Evolutionary conservation across 2,888 invertebrate genomes (phyloP).

Genomic region (Agriopis marginaria): DNA sequence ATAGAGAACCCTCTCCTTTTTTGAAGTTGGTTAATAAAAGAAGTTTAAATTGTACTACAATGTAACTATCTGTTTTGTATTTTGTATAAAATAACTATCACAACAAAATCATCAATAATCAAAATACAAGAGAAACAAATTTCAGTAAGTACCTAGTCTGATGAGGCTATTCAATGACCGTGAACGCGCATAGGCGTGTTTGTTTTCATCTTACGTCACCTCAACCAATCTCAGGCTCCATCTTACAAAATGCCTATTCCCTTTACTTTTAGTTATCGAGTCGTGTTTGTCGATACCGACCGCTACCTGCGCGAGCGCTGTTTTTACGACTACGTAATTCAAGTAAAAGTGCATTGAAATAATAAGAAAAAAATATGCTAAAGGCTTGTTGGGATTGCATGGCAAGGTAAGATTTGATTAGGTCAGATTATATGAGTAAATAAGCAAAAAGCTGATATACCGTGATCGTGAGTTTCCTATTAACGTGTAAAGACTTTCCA

Average conservation of each 20-base stretch:
- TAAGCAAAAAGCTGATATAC: conserved; percentile 8
- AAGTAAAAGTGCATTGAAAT: conserved; percentile 52
- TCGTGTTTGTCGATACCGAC: conserved; percentile 54
- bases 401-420: conserved; percentile 69
- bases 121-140: conserved; percentile 1
- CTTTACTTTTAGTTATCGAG: conserved; percentile 48
- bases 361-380: conserved; percentile 66
- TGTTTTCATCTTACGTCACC: conserved; percentile 81
- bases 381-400: conserved; percentile 80
- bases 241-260: conserved; percentile 50
- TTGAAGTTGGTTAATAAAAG: no score
- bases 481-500: conserved; percentile 13
- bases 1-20: no score
- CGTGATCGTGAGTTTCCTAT: conserved; percentile 10
- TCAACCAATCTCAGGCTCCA: conserved; percentile 54
- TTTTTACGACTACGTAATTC: conserved; percentile 46
- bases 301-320: conserved; percentile 41
- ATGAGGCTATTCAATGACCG: conserved; percentile 46
- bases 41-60: no score
- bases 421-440: conserved; percentile 37
- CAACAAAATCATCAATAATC: no score
- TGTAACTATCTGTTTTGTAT: no score
- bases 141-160: not conserved
- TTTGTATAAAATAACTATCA: not conserved
- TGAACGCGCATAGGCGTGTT: conserved; percentile 63